Base-by-base conservation (phyloP, 2,113 vertebrate genomes). In the Paramisgurnus dabryanus region DNA sequence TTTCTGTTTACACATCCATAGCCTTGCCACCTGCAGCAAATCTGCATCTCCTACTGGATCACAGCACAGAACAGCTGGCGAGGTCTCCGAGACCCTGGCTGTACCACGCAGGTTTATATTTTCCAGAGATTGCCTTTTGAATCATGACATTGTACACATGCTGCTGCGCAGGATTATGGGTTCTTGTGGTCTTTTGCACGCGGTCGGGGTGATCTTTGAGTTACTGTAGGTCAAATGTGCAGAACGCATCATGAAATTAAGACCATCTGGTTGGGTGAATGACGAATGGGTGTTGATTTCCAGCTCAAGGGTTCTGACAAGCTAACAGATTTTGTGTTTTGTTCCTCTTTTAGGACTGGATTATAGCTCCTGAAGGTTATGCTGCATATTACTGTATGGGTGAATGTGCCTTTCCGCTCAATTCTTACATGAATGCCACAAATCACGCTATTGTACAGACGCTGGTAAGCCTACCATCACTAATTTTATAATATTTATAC, bases 401-500 rank as follows among this genome's bases (percentile, higher is more conserved):
- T 75, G 97, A 99, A 89, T 98, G 97, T 10, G 96, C 97, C 90
- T 99, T 99, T 89, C 97, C 97, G 0, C 84, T 98, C 82, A 99
- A 99, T 78, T 98, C 97, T 49, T 99, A 98, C 90, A 99, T 99
- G 97, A 99, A 99, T 0, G 97, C 97, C 82, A 99, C 97, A 88
- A 99, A 99, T 74, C 97, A 99, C 0, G 97, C 97, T 89, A 99
- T 99, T 80, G 97, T 99, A 70, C 97, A 99, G 91, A 99, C 97
- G 57, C 95, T 99, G 88, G 97, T 99, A 87, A 76, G 65, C 58
- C 63, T 45, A 13, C 40, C 70, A 66, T 5, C 53, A 58, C 17
- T 53, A 3, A n/a, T 8, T 47, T 7, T 47, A 47, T 47, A 47
- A 6, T 3, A 70, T 65, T 17, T 43, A 68, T 74, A 83, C 60